Conservation (phyloP, 2,888 invertebrate species). For the Cantharis rufa region DNA sequence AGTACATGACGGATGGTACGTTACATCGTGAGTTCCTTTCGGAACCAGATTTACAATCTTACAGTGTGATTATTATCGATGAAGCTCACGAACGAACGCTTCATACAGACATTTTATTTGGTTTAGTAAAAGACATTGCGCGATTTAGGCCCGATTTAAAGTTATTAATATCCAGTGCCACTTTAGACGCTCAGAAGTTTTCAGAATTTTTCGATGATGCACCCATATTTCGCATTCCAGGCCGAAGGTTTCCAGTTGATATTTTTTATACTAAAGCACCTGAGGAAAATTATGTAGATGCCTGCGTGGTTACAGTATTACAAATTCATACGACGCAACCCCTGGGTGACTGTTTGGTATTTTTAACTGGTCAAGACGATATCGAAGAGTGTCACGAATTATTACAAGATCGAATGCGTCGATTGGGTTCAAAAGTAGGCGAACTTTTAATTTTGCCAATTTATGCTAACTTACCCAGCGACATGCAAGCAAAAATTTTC, state of each 20-base stretch:
- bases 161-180: conserved; percentile 95
- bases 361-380: conserved; percentile 92
- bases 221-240: conserved; percentile 96
- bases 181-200: conserved; percentile 97
- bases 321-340: conserved; percentile 99
- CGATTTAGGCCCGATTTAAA: conserved; percentile 93
- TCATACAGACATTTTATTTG: conserved; percentile 98
- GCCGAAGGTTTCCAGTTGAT: conserved; percentile 92
- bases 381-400: conserved; percentile 90
- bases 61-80: conserved; percentile 98
- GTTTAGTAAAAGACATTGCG: conserved; percentile 94
- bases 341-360: conserved; percentile 93
- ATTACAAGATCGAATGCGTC: conserved; percentile 85
- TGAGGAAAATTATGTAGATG: conserved; percentile 98
- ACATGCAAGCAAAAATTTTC: conserved; percentile 99
- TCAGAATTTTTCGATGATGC: conserved; percentile 98
- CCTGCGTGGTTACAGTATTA: conserved; percentile 93
- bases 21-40: conserved; percentile 94
- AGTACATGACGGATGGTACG: conserved; percentile 99
- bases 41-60: conserved; percentile 93
- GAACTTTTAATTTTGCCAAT: conserved; percentile 94
- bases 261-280: conserved; percentile 99
- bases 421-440: conserved; percentile 89
- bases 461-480: conserved; percentile 97
- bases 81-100: conserved; percentile 99